Conservation (phyloP, 2,113 vertebrate genomes). For the Larimichthys crocea region DNA sequence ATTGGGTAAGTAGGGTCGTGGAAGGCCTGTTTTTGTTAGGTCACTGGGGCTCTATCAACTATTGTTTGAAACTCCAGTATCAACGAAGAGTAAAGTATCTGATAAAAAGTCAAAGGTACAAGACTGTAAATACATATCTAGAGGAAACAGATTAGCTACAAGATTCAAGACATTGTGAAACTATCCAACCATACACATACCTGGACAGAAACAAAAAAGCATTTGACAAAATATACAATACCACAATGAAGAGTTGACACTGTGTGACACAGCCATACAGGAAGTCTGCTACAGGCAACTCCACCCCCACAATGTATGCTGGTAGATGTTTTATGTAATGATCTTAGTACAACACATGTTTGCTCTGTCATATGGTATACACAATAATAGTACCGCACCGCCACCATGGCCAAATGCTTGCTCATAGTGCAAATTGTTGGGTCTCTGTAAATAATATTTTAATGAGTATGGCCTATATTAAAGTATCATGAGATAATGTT, state of each 20-base stretch:
- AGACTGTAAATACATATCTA: not conserved
- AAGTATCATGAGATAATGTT: no score
- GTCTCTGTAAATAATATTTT: no score
- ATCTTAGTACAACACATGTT: not conserved
- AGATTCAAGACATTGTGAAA: not conserved
- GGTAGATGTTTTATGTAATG: not conserved
- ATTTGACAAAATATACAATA: not conserved
- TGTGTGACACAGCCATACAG: not conserved
- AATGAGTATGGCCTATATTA: no score
- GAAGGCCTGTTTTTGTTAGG: not conserved
- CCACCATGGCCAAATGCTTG: no score
- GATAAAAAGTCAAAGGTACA: not conserved
- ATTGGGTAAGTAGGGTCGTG: slow-evolving; percentile 3
- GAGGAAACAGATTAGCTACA: not conserved
- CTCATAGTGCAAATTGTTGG: no score
- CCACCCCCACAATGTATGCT: not conserved
- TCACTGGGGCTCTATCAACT: slow-evolving; percentile 1
- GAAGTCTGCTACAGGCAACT: not conserved
- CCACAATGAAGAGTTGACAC: not conserved
- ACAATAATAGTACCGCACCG: not conserved
- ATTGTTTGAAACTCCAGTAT: not conserved
- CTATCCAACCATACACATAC: not conserved
- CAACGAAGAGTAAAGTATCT: not conserved
- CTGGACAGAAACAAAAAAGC: not conserved
- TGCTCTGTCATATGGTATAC: not conserved